Evolutionary conservation across 2,888 invertebrate genomes (phyloP).

Genomic region (Corbicula japonica): DNA sequence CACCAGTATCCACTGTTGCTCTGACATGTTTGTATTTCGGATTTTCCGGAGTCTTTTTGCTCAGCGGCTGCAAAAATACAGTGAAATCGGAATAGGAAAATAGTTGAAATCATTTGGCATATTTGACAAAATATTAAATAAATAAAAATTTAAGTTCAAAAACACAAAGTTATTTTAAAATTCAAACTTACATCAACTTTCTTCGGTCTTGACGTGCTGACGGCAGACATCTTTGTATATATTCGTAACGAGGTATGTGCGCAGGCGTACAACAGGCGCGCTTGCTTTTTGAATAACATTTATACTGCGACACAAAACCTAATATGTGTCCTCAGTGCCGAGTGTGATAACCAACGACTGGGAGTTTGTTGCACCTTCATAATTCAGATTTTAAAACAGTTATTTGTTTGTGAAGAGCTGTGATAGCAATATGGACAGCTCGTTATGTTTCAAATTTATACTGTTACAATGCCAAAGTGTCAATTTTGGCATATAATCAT

Average conservation of each 20-base stretch:
- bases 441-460: too few species aligned
- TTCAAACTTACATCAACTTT: conserved; percentile 77
- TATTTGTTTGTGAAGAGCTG: too few species aligned
- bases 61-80: conserved; percentile 80
- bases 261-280: conserved; percentile 33
- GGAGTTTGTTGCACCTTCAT: too few species aligned
- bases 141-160: not conserved
- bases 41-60: conserved; percentile 84
- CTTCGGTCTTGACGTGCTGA: conserved; percentile 77
- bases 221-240: conserved; percentile 81
- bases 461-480: too few species aligned
- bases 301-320: conserved; percentile 24
- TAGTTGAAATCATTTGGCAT: not conserved
- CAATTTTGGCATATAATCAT: too few species aligned
- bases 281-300: conserved; percentile 23
- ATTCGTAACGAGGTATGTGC: conserved; percentile 62
- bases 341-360: too few species aligned
- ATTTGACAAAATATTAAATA: not conserved
- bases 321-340: too few species aligned
- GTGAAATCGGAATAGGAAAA: conserved; percentile 3
- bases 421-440: too few species aligned
- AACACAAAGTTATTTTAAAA: not conserved
- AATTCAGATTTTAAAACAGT: too few species aligned
- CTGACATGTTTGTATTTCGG: conserved; percentile 86
- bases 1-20: conserved; percentile 86